These are phyloP conservation scores for Blennius ocellaris DNA, from an alignment of 2,113 vertebrate genomes.

Conservation along the genomic window DNA sequence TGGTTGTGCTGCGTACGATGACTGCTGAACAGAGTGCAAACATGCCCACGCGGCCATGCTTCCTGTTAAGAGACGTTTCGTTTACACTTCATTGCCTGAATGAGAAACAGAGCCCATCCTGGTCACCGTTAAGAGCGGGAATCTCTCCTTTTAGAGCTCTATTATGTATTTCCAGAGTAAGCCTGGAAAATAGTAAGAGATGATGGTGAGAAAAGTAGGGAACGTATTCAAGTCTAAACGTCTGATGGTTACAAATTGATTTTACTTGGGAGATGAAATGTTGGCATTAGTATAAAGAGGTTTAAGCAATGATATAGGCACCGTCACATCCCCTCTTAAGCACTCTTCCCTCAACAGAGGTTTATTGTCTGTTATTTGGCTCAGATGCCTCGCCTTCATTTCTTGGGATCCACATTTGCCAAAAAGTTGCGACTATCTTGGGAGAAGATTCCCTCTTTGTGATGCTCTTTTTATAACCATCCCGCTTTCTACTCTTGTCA, in stretches of 20 bases:
- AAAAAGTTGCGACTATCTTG: constrained; percentile 15
- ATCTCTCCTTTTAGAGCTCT: constrained; percentile 4
- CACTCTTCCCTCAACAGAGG: constrained; percentile 23
- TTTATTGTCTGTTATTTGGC: constrained; percentile 43
- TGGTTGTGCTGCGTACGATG: background rate
- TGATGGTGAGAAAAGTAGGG: background rate
- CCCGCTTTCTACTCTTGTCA: constrained; percentile 12
- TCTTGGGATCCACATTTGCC: constrained; percentile 25
- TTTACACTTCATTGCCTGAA: constrained; percentile 18
- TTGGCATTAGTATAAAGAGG: background rate
- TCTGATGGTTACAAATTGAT: background rate
- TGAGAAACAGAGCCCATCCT: constrained; percentile 2
- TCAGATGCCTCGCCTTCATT: background rate
- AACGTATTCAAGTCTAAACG: constrained; percentile 9
- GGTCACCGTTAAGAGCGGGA: background rate
- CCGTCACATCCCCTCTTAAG: constrained; percentile 20
- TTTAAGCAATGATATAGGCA: constrained; percentile 9
- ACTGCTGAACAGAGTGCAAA: background rate
- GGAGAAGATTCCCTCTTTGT: constrained; percentile 10
- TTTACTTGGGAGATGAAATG: constrained; percentile 7
- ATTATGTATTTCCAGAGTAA: constrained; percentile 2
- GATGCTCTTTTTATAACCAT: constrained; percentile 9
- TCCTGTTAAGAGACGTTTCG: constrained; percentile 23
- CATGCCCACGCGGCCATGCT: background rate
- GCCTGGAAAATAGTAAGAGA: background rate